Evolutionary conservation across 2,797 vertebrate species (phyloP).

Genomic region (Carcharodon carcharias): DNA sequence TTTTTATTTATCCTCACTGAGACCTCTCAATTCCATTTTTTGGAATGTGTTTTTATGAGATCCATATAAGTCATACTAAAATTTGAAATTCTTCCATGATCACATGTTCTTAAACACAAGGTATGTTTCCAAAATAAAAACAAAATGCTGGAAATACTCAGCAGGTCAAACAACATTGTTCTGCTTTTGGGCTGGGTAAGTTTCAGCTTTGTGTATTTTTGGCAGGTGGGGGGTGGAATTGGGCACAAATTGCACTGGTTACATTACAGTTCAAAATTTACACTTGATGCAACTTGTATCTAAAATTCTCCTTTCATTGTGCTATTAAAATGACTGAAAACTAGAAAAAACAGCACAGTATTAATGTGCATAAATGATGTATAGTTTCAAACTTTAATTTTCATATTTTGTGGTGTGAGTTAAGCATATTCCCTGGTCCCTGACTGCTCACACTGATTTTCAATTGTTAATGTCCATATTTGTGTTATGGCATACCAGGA

Average conservation of each 20-base stretch:
- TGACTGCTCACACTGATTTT: background rate
- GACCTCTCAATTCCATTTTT: background rate
- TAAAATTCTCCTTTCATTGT: background rate
- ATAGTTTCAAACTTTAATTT: background rate
- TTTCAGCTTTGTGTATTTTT: background rate
- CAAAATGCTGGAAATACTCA: background rate
- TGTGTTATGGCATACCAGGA: background rate
- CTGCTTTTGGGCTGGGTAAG: background rate
- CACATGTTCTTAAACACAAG: background rate
- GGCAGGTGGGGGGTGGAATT: background rate
- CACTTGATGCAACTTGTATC: background rate
- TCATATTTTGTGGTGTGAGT: background rate
- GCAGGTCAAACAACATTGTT: background rate
- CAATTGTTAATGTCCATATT: background rate
- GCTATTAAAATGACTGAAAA: background rate
- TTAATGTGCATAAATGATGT: background rate
- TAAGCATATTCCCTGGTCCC: background rate
- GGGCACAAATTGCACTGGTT: background rate
- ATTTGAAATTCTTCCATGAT: background rate
- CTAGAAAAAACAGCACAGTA: background rate
- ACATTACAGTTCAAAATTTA: background rate
- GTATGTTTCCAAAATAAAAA: background rate
- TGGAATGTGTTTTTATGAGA: background rate
- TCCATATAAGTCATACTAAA: background rate
- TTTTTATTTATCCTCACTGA: background rate